phyloP scores from a whole-genome alignment of 37 sponge, comb jelly and placozoan genomes.

The Oopsacas minuta region DNA sequence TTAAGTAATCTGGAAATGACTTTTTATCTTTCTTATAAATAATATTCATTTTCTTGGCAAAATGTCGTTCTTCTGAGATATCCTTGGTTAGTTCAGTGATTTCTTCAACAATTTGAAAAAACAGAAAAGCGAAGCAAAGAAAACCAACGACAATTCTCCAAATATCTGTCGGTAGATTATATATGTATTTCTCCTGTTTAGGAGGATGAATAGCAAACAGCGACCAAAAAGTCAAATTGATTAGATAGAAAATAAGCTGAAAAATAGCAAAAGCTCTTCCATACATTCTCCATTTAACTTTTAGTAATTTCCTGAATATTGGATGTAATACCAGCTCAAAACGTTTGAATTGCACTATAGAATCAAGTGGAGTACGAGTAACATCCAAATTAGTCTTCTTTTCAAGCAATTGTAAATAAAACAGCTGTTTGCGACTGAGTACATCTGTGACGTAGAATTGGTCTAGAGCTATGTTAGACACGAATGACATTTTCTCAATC shows the following conservation, averaged over 20 bases:
- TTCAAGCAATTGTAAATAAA: not conserved
- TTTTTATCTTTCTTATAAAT: not conserved
- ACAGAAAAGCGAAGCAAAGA: not conserved
- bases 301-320: not conserved
- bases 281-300: not conserved
- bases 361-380: not conserved
- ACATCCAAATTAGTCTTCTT: not conserved
- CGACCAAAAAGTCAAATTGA: not conserved
- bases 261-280: not conserved
- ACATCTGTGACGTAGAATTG: not conserved
- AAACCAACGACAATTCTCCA: not conserved
- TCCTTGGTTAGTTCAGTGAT: not conserved
- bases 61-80: not conserved
- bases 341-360: not conserved
- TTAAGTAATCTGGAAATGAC: not conserved
- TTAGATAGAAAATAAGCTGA: not conserved
- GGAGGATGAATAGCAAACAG: not conserved
- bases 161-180: not conserved
- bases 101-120: slow-evolving; percentile 9
- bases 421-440: not conserved
- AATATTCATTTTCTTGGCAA: not conserved
- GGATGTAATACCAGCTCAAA: not conserved
- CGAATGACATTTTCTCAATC: slow-evolving; percentile 5
- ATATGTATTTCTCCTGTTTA: not conserved
- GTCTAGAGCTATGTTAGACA: not conserved